Evolutionary conservation across 2,888 invertebrate genomes (phyloP).

Genomic region (Teleiodes luculella): DNA sequence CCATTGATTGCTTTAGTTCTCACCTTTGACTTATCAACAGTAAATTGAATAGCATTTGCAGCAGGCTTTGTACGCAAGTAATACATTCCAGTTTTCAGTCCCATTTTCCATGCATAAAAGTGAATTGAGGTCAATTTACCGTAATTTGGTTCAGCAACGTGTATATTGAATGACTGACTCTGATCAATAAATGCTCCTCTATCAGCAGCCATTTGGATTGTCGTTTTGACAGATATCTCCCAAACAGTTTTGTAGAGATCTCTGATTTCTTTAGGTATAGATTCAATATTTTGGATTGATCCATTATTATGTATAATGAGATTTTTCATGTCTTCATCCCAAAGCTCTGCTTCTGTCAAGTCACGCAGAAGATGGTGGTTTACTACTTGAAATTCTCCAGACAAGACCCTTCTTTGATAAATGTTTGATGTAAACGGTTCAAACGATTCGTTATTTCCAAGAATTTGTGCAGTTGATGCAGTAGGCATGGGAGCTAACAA

Average conservation of each 20-base stretch:
- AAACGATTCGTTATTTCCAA: slow-evolving; percentile 99
- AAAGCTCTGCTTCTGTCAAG: slow-evolving; percentile 92
- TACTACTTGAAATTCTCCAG: slow-evolving; percentile 97
- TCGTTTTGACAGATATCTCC: slow-evolving; percentile 96
- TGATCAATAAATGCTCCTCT: slow-evolving; percentile 99
- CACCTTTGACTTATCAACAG: slow-evolving; percentile 89
- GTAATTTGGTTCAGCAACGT: slow-evolving; percentile 96
- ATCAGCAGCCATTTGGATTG: slow-evolving; percentile 98
- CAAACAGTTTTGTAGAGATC: slow-evolving; percentile 97
- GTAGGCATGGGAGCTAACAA: slow-evolving; percentile 99
- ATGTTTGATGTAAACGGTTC: slow-evolving; percentile 99
- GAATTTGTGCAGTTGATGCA: slow-evolving; percentile 98
- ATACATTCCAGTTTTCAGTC: slow-evolving; percentile 99
- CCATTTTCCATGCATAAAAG: slow-evolving; percentile 98
- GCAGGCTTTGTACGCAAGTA: slow-evolving; percentile 98
- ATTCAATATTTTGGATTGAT: slow-evolving; percentile 92
- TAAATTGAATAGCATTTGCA: slow-evolving; percentile 97
- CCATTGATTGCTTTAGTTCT: slow-evolving; percentile 36
- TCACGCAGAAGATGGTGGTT: slow-evolving; percentile 97
- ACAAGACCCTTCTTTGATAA: slow-evolving; percentile 94
- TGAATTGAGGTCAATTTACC: slow-evolving; percentile 98
- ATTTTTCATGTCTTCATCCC: slow-evolving; percentile 98
- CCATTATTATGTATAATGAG: slow-evolving; percentile 94
- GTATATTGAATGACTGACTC: slow-evolving; percentile 98
- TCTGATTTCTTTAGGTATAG: slow-evolving; percentile 91